Evolutionary conservation across 2,797 vertebrate genomes (phyloP).

Genomic region (Acanthurus tractus): DNA sequence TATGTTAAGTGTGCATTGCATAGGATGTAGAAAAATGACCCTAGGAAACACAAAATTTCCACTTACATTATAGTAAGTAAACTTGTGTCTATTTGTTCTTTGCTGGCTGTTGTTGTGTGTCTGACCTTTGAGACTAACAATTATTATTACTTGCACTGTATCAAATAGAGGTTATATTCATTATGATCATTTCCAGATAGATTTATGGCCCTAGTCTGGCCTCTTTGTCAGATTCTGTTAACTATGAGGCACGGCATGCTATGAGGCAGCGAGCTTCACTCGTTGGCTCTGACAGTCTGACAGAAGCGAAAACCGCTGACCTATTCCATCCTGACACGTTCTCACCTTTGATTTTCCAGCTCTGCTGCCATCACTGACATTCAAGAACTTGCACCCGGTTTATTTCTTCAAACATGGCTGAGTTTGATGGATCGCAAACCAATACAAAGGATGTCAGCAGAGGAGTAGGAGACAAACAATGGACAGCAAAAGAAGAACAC

Average conservation of each 20-base stretch:
- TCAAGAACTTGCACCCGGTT: slow-evolving; percentile 2
- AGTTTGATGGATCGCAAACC: slow-evolving; percentile 26
- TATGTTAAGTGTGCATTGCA: neutral
- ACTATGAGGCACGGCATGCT: neutral
- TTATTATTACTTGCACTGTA: slow-evolving; percentile 25
- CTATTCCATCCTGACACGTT: slow-evolving; percentile 21
- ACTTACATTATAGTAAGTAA: slow-evolving; percentile 21
- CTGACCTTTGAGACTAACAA: slow-evolving; percentile 73
- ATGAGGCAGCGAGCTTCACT: slow-evolving; percentile 7
- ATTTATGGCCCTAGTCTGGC: slow-evolving; percentile 18
- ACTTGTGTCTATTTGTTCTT: slow-evolving; percentile 45
- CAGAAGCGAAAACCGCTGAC: slow-evolving; percentile 32
- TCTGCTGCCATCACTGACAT: slow-evolving; percentile 7
- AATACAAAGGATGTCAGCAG: slow-evolving; percentile 8
- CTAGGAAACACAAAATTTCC: neutral
- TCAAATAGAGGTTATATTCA: slow-evolving; percentile 38
- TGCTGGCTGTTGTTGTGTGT: slow-evolving; percentile 35
- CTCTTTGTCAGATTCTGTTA: slow-evolving; percentile 24
- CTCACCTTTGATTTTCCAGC: slow-evolving; percentile 7
- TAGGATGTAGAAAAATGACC: slow-evolving; percentile 18
- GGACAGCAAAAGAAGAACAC: neutral
- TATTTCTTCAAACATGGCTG: slow-evolving; percentile 11
- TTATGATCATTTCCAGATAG: slow-evolving; percentile 51
- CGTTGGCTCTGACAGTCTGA: slow-evolving; percentile 8
- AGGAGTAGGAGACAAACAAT: slow-evolving; percentile 24